Evolutionary conservation across 2,797 vertebrate species (phyloP).

Genomic region (Premnoplex brunnescens): DNA sequence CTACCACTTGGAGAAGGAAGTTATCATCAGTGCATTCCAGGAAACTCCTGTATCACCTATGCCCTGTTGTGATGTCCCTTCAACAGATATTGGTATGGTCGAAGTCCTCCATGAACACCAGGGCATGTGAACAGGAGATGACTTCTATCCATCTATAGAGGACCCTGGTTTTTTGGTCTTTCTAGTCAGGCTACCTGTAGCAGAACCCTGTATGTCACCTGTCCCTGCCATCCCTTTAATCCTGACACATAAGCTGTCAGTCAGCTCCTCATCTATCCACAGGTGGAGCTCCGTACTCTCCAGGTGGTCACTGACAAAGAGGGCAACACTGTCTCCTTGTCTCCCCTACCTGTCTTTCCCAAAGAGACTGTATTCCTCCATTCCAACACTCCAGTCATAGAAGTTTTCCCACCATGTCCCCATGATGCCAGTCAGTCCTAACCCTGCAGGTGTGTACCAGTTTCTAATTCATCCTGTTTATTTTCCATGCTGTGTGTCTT

Average conservation of each 20-base stretch:
- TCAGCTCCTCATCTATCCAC: not conserved
- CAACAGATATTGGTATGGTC: not conserved
- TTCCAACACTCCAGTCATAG: not conserved
- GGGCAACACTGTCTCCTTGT: accelerated
- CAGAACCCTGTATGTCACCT: not conserved
- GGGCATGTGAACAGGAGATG: not conserved
- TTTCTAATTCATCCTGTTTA: not conserved
- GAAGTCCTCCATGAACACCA: not conserved
- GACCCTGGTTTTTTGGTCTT: not conserved
- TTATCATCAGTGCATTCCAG: not conserved
- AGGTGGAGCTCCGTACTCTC: not conserved
- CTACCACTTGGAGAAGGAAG: not conserved
- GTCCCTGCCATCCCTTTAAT: not conserved
- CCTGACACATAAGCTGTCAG: not conserved
- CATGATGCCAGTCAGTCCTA: not conserved
- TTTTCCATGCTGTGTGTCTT: not conserved
- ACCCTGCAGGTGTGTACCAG: not conserved
- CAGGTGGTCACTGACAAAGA: no score
- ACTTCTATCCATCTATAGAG: not conserved
- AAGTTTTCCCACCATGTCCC: not conserved
- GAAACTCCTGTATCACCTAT: not conserved
- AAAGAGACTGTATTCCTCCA: not conserved
- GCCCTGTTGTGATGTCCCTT: not conserved
- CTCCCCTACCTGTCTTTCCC: accelerated
- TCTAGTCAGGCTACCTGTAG: not conserved